Conservation (phyloP, 1,140 invertebrate genomes). For the Drosophila setifemur region DNA sequence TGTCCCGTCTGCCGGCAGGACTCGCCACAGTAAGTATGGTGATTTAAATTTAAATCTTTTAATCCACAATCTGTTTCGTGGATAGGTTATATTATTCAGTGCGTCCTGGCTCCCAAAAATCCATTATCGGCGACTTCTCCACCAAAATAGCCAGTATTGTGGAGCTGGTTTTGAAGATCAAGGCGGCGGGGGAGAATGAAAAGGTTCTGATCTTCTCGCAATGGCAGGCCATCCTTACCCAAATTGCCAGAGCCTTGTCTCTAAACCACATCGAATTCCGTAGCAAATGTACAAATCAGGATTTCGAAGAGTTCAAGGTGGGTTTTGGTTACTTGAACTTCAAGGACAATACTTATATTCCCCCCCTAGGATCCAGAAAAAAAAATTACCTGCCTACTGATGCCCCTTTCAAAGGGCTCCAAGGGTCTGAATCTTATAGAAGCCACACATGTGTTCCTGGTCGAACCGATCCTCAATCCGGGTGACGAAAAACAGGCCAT, state of each 20-base stretch:
- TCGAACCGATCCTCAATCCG: slow-evolving; percentile 90
- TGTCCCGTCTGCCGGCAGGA: slow-evolving; percentile 87
- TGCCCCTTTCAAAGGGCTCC: slow-evolving; percentile 87
- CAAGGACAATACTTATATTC: neutral
- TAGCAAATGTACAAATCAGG: slow-evolving; percentile 83
- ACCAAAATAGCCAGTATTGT: slow-evolving; percentile 90
- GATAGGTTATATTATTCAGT: slow-evolving; percentile 70
- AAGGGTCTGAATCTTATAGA: slow-evolving; percentile 92
- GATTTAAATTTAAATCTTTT: neutral
- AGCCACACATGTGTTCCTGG: slow-evolving; percentile 90
- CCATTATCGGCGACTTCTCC: slow-evolving; percentile 86
- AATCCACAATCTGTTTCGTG: neutral
- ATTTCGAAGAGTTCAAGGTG: slow-evolving; percentile 85
- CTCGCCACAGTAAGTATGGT: slow-evolving; percentile 69
- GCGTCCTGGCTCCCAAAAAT: slow-evolving; percentile 8
- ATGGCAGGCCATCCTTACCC: slow-evolving; percentile 86
- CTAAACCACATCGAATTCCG: slow-evolving; percentile 85
- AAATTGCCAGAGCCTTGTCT: slow-evolving; percentile 85
- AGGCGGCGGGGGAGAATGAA: slow-evolving; percentile 64
- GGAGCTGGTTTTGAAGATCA: slow-evolving; percentile 85
- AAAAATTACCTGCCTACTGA: slow-evolving; percentile 86
- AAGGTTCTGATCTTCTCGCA: slow-evolving; percentile 90
- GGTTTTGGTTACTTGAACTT: neutral
- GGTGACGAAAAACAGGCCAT: slow-evolving; percentile 91
- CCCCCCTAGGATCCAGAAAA: slow-evolving; percentile 73